Percentiles rank a stretch among this genome's conserved stretches.
These are phyloP conservation scores for Theocolax elegans DNA, from an alignment of 1,140 invertebrate species.

Conservation along the genomic window DNA sequence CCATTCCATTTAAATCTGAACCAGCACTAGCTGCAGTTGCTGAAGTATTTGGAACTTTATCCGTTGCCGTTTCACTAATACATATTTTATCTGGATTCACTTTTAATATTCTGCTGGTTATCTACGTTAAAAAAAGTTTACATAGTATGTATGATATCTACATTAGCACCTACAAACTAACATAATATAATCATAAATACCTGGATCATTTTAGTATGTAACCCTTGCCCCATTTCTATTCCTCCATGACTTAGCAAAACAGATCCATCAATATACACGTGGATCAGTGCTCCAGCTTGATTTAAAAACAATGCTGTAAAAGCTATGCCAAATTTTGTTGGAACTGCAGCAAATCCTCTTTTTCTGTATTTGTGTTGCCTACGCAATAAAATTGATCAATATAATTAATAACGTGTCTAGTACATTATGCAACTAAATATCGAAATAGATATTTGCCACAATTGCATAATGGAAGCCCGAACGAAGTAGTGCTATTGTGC, in stretches of 20 bases:
- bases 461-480: too few relatives aligned
- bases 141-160: too few relatives aligned
- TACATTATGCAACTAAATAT: too few relatives aligned
- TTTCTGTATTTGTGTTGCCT: slow-evolving; percentile 88
- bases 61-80: slow-evolving; percentile 89
- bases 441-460: too few relatives aligned
- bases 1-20: slow-evolving; percentile 96
- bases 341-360: slow-evolving; percentile 86
- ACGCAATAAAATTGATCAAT: too few relatives aligned
- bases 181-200: too few relatives aligned
- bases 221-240: slow-evolving; percentile 95
- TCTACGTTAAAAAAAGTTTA: slow-evolving; percentile 55
- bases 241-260: slow-evolving; percentile 92
- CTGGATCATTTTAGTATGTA: slow-evolving; percentile 96
- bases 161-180: too few relatives aligned
- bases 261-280: slow-evolving; percentile 92
- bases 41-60: slow-evolving; percentile 95
- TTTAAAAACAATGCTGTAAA: slow-evolving; percentile 86
- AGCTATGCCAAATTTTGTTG: slow-evolving; percentile 91
- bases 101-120: slow-evolving; percentile 79
- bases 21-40: slow-evolving; percentile 91
- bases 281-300: slow-evolving; percentile 89
- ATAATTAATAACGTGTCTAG: too few relatives aligned
- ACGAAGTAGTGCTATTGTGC: too few relatives aligned
- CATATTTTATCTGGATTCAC: slow-evolving; percentile 84